Evolutionary conservation across 2,113 vertebrate species (phyloP), one percentile per base, ranked within the genome.

Genomic region (Pituophis catenifer): DNA sequence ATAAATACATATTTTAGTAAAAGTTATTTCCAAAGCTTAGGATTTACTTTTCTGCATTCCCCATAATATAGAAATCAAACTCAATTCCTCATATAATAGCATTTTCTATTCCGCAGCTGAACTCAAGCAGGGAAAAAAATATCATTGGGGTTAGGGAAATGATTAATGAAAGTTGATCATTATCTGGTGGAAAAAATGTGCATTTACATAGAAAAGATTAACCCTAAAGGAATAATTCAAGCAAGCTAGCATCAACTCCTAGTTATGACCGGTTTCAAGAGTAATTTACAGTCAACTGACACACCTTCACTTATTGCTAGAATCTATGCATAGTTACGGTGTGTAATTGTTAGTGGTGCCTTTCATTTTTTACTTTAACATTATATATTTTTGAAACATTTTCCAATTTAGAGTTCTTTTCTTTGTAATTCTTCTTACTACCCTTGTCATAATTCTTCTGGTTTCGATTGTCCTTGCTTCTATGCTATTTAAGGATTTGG

Each of bases 131-230:
- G 44, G 17, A 10, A 19, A 13, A 50, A 38, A 52, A 13, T 15
- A 93, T 33, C 23, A 13, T 29, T 81, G 52, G 44, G 0, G 50
- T 1, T 1, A 0, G 15, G 24, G 33, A 0, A 15, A 29, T 0
- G 1, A 33, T 50, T 75, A 1, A 24, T 23, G 6, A 2, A 21
- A 21, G 2, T 81, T 11, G 58, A 90, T 92, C 24, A 24, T 87
- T 94, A 92, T 90, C 75, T 48, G 58, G 48, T 86, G 75, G 93
- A 33, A 50, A 94, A 88, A 89, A 87, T 81, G 90, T 89, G 65
- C 44, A 89, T 91, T 91, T 65, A 58, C 44, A 91, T 91, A 75
- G 50, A 94, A 94, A 92, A 90, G 24, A 62, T 87, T 94, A 89
- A 52, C 88, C 93, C 93, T 86, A 58, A 8, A 81, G 48, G 91